Evolutionary conservation across 2,888 invertebrate genomes (phyloP), one percentile per base, ranked within the genome.

Genomic region (Lysandra coridon): DNA sequence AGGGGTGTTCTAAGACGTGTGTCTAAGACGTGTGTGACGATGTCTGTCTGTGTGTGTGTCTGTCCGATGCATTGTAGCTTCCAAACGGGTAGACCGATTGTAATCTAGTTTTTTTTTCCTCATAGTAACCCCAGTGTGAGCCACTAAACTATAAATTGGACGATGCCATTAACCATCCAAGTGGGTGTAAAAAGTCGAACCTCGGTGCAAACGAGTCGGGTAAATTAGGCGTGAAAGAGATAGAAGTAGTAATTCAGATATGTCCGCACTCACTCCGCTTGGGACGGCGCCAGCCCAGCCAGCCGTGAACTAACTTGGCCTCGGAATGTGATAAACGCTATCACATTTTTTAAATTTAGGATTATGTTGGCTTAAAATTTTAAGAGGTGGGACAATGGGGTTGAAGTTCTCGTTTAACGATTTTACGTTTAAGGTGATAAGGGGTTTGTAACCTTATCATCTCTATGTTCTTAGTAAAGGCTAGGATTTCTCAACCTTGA

Each of bases 171-270:
- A 69, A 37, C 69, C 33, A 33, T 33, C 69, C 69, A 69, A 69
- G 69, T 69, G 69, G 33, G 17, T 69, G 69, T 69, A 37, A 69
- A 33, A 69, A 69, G 14, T 69, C 69, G 69, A 69, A 69, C 69
- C 37, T 69, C 37, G 69, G 69, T 33, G 33, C 69, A 69, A 69
- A 33, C 69, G 69, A 69, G 69, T 69, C 69, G 69, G 69, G 33
- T 69, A 69, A 69, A 69, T 69, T 69, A 14, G 14, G 69, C 69
- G 69, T 69, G 33, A 69, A 69, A 37, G 69, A 69, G 69, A 69
- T 69, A 69, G 69, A 69, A 69, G 69, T 62, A 30, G 62, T 69
- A 69, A 37, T 69, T 69, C 69, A 69, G 69, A 69, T 69, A 69
- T 6, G 69, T 69, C 37, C 33, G 69, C 64, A 33, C 64, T 69